These are phyloP conservation scores for Teleogryllus oceanicus DNA, from an alignment of 2,888 invertebrate species.

Conservation along the genomic window DNA sequence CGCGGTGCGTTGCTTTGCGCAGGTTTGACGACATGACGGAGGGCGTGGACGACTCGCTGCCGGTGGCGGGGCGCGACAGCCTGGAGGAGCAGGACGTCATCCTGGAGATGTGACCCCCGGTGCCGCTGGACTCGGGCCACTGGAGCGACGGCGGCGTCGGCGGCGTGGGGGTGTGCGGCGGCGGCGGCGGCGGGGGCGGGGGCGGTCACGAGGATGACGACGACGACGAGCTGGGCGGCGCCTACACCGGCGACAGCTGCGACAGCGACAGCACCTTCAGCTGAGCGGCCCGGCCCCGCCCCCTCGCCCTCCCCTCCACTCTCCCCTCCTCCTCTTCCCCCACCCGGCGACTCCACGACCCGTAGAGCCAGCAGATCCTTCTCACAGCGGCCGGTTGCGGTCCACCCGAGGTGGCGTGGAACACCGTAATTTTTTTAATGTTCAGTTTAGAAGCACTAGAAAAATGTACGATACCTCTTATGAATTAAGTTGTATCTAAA, in stretches of 20 bases:
- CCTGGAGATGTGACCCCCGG: conserved; percentile 37
- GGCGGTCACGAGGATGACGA: neutral
- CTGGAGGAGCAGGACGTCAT: conserved; percentile 38
- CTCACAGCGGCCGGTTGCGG: too few relatives aligned
- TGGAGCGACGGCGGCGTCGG: conserved; percentile 33
- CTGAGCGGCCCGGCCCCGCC: neutral
- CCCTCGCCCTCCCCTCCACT: neutral
- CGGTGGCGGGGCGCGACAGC: conserved; percentile 34
- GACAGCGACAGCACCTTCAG: conserved; percentile 18
- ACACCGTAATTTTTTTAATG: too few relatives aligned
- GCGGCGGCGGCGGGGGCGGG: neutral
- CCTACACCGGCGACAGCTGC: neutral
- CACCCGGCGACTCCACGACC: neutral
- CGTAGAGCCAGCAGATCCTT: too few relatives aligned
- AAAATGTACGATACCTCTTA: too few relatives aligned
- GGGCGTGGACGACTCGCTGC: conserved; percentile 36
- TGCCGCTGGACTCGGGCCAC: conserved; percentile 32
- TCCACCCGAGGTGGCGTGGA: too few relatives aligned
- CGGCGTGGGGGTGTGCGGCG: neutral
- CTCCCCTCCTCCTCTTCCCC: neutral
- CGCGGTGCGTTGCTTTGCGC: neutral
- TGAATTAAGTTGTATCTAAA: too few relatives aligned
- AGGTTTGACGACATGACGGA: conserved; percentile 38
- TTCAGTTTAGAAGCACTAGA: too few relatives aligned
- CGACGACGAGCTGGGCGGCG: conserved; percentile 5